Base-by-base conservation (phyloP, 2,888 invertebrate species). In the Dendrolimus houi region DNA sequence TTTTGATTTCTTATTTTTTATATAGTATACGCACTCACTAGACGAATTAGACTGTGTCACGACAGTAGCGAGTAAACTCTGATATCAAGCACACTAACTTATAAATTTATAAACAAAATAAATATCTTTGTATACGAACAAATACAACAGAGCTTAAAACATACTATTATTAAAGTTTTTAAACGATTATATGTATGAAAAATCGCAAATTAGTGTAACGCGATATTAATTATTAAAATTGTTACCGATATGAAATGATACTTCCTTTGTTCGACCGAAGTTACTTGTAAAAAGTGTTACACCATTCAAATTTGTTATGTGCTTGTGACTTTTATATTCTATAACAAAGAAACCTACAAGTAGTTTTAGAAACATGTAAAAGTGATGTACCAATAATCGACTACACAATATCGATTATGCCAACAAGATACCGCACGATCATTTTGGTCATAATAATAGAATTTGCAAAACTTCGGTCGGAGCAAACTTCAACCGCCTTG, bases 61-160 rank as follows among this genome's bases (percentile, higher is more conserved):
- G 65, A 73, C 74, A 72, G 75, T 79, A 81, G 81, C 73, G 74
- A 76, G 75, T 78, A 69, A 72, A 72, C 75, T 65, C 69, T 63
- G 69, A 72, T 74, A 77, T 75, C 77, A 73, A 81, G 80, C 83
- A 79, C 82, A 81, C 81, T 83, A 79, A 80, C 75, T 75, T 74
- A 68, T 64, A 70, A 68, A 69, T 62, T 61, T 56, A 60, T 64
- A 65, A 70, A 71, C 71, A 72, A 74, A 74, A 74, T 72, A 78
- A 76, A 79, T 83, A 84, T 82, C 81, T 81, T 83, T 86, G 89
- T 90, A 90, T 90, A 90, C 89, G 89, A 88, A 52, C 87, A 87
- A 88, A 87, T 79, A 77, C 81, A 78, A 81, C 86, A 85, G 89
- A 90, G 89, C 89, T 90, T 90, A 90, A 83, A 81, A 81, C 74